Conservation (phyloP, 2,113 vertebrate genomes). For the Thalassoma bifasciatum region DNA sequence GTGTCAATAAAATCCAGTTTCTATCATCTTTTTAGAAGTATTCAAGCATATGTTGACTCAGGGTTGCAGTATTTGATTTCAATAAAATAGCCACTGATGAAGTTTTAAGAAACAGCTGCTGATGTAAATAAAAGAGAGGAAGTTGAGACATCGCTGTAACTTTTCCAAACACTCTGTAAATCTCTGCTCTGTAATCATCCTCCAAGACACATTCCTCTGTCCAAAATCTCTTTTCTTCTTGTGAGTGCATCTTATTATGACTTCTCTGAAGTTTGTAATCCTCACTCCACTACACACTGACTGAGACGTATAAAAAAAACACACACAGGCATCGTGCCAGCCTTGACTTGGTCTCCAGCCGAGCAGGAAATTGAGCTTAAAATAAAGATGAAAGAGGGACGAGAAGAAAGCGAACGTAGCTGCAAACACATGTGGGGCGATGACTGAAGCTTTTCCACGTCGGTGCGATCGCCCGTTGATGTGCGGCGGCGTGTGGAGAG, state of each 20-base stretch:
- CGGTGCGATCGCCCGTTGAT: not conserved
- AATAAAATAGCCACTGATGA: no score
- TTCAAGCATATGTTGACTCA: no score
- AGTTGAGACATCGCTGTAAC: no score
- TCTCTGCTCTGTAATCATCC: not conserved
- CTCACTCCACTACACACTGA: conserved; percentile 24
- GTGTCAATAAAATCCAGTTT: no score
- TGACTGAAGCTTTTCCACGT: conserved; percentile 21
- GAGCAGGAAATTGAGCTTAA: conserved; percentile 36
- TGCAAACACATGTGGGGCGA: conserved; percentile 13
- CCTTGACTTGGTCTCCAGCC: conserved; percentile 10
- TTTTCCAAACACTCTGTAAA: not conserved
- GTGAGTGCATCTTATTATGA: conserved; percentile 7
- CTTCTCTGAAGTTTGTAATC: conserved; percentile 20
- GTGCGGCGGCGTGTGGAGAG: not conserved
- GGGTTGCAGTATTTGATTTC: no score
- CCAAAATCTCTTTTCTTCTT: not conserved
- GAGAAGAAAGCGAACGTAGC: not conserved
- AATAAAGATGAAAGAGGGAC: conserved; percentile 44
- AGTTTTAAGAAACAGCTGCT: no score
- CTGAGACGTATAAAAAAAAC: conserved; percentile 9
- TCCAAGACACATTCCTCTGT: not conserved
- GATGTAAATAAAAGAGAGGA: no score
- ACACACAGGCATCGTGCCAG: not conserved
- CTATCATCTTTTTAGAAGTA: no score